Evolutionary conservation across 2,888 invertebrate genomes (phyloP).

Genomic region (Spilosoma lubricipeda): DNA sequence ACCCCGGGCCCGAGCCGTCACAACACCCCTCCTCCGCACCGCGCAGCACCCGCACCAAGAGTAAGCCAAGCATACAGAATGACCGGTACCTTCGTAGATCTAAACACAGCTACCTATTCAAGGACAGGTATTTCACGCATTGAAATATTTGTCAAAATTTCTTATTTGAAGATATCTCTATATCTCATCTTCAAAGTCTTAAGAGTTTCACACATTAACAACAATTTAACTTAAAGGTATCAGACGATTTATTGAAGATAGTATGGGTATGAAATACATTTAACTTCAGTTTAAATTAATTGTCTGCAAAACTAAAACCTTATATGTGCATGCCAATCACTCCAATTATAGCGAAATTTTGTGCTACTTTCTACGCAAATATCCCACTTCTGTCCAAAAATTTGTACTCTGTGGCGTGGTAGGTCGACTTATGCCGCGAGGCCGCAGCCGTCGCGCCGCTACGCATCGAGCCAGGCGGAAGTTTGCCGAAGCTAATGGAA

Average conservation of each 20-base stretch:
- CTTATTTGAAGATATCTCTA: too few species aligned
- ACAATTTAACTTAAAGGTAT: not conserved
- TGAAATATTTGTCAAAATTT: not conserved
- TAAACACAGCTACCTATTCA: not conserved
- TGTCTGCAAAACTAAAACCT: not conserved
- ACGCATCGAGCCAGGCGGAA: slow-evolving; percentile 80
- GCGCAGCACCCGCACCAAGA: slow-evolving; percentile 35
- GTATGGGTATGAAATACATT: not conserved
- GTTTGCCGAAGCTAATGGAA: slow-evolving; percentile 73
- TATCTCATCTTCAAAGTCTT: not conserved
- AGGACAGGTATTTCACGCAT: not conserved
- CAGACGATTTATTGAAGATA: not conserved
- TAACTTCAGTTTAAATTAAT: not conserved
- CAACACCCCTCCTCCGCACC: slow-evolving; percentile 74
- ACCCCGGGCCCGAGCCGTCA: slow-evolving; percentile 76
- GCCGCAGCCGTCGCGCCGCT: slow-evolving; percentile 62
- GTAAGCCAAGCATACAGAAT: slow-evolving; percentile 14
- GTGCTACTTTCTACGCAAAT: not conserved
- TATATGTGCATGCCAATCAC: not conserved
- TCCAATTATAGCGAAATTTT: not conserved
- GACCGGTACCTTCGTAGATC: slow-evolving; percentile 4
- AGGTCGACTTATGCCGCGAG: not conserved
- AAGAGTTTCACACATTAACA: not conserved
- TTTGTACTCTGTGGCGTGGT: slow-evolving; percentile 10
- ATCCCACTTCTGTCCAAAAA: not conserved